Percentiles rank a stretch among this genome's conserved stretches.
Conservation (phyloP, 2,888 invertebrate species). For the Spilarctia lutea region DNA sequence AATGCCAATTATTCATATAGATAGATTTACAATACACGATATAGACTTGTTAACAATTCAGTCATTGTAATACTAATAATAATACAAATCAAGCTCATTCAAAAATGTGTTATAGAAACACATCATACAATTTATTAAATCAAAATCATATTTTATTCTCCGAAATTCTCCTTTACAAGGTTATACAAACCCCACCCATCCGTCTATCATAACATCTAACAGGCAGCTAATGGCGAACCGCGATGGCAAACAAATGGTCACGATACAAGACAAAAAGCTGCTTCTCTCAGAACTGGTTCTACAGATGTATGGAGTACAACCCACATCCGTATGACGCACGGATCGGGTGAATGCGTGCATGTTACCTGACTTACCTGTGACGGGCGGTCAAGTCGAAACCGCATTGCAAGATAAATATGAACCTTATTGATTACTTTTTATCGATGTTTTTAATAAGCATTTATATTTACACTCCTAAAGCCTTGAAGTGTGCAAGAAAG, state of each 20-base stretch:
- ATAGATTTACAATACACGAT: not conserved
- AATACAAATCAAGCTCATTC: not conserved
- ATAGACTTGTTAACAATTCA: not conserved
- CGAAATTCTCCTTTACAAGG: slow-evolving; percentile 55
- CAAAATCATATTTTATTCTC: slow-evolving; percentile 42
- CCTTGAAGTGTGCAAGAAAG: not conserved
- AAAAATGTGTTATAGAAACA: slow-evolving; percentile 17
- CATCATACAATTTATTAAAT: slow-evolving; percentile 36
- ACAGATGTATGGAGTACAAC: slow-evolving; percentile 66
- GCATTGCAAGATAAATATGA: slow-evolving; percentile 23
- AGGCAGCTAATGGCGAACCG: slow-evolving; percentile 65
- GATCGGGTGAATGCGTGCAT: slow-evolving; percentile 51
- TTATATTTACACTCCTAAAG: not conserved
- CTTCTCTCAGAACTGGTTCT: slow-evolving; percentile 69
- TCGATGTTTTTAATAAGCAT: not conserved
- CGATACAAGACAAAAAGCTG: slow-evolving; percentile 71
- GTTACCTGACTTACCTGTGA: slow-evolving; percentile 42
- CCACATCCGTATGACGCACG: slow-evolving; percentile 77
- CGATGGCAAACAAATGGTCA: slow-evolving; percentile 72
- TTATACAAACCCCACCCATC: slow-evolving; percentile 52
- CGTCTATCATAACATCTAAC: slow-evolving; percentile 54
- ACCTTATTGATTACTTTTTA: not conserved
- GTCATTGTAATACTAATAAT: not conserved
- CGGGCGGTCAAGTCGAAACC: slow-evolving; percentile 26
- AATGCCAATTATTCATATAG: not conserved